Evolutionary conservation across 2,888 invertebrate species (phyloP).

Genomic region (Himalopsyche anomala): DNA sequence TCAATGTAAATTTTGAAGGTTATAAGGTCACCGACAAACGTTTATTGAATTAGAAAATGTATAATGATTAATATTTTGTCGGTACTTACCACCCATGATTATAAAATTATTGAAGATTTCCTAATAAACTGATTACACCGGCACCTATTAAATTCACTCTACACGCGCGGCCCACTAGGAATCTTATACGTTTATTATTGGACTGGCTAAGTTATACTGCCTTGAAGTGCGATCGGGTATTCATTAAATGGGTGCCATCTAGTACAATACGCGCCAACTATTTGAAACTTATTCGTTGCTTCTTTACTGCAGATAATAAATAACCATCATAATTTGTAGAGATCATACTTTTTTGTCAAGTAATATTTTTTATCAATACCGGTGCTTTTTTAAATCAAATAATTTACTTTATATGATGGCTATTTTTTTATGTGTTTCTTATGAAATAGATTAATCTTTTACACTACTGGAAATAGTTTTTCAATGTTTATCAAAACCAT

Average conservation of each 20-base stretch:
- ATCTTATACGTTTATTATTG: conserved; percentile 38
- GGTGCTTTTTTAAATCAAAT: too few relatives aligned
- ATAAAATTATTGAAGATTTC: conserved; percentile 46
- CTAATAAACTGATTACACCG: conserved; percentile 55
- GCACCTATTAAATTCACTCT: conserved; percentile 51
- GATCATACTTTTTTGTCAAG: too few relatives aligned
- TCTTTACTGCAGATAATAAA: neutral
- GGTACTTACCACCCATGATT: conserved; percentile 61
- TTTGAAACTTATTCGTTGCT: neutral
- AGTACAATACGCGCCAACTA: neutral
- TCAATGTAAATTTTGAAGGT: conserved; percentile 44
- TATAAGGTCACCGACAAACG: conserved; percentile 31
- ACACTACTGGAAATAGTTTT: too few relatives aligned
- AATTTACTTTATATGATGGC: too few relatives aligned
- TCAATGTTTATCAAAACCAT: too few relatives aligned
- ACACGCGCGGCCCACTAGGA: conserved; percentile 48
- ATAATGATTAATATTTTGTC: conserved; percentile 9
- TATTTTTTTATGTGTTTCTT: too few relatives aligned
- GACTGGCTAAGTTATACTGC: conserved; percentile 45
- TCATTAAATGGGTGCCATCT: conserved; percentile 12
- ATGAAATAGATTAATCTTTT: too few relatives aligned
- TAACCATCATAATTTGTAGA: neutral
- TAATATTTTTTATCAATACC: too few relatives aligned
- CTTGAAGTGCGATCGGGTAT: conserved; percentile 47
- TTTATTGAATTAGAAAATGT: conserved; percentile 13